These are phyloP conservation scores for Leptopilina clavipes DNA, from an alignment of 1,140 invertebrate genomes.

Conservation along the genomic window DNA sequence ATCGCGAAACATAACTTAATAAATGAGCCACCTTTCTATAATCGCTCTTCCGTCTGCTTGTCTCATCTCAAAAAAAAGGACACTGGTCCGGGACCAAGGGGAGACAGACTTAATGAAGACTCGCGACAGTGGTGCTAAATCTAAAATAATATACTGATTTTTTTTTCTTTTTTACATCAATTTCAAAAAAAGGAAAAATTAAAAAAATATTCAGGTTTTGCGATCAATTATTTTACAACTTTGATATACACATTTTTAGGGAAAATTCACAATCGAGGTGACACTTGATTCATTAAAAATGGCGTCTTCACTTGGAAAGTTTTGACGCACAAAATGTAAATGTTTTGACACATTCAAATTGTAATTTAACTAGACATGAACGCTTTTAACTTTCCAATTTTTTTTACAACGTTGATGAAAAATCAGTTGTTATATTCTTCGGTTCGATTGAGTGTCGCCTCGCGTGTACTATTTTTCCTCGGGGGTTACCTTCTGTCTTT, in stretches of 20 bases:
- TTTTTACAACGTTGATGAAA: neutral
- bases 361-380: no score
- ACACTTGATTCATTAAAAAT: neutral
- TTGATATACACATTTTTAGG: neutral
- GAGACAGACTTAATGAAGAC: conserved; percentile 11
- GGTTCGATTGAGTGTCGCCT: neutral
- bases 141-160: neutral
- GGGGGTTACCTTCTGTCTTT: conserved; percentile 19
- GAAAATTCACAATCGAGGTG: neutral
- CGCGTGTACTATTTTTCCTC: conserved; percentile 6
- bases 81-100: neutral
- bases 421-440: neutral
- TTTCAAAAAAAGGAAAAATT: neutral
- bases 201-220: neutral
- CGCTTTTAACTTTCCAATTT: neutral
- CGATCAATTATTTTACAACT: neutral
- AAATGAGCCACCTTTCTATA: conserved; percentile 44
- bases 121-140: conserved; percentile 3
- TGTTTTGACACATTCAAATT: neutral
- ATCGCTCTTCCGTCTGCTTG: conserved; percentile 40
- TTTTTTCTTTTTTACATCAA: neutral
- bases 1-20: conserved; percentile 49
- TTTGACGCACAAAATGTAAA: conserved; percentile 8
- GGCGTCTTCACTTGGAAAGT: conserved; percentile 33
- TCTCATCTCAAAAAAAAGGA: conserved; percentile 18